Evolutionary conservation across 1,140 invertebrate genomes (phyloP).

Genomic region (Ceratina calcarata): DNA sequence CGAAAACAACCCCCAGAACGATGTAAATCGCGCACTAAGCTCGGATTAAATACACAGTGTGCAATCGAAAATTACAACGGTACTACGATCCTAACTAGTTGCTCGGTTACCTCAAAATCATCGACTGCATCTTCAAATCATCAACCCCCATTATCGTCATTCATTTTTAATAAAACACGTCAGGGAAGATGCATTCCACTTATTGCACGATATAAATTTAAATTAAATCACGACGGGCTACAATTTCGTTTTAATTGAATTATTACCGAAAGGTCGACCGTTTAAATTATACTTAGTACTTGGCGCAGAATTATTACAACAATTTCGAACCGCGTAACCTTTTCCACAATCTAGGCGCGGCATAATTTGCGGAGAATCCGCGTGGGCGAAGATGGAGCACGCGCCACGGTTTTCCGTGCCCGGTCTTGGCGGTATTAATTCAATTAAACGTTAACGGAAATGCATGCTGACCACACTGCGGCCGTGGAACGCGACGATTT

Average conservation of each 20-base stretch:
- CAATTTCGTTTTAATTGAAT: too few relatives aligned
- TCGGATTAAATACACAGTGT: constrained; percentile 17
- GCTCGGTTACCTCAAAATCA: not conserved
- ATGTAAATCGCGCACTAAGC: constrained; percentile 37
- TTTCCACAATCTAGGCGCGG: too few relatives aligned
- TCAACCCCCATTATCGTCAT: too few relatives aligned
- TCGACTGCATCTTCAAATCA: too few relatives aligned
- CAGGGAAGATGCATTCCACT: too few relatives aligned
- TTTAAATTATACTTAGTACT: too few relatives aligned
- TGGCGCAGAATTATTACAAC: too few relatives aligned
- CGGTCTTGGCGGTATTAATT: constrained; percentile 51
- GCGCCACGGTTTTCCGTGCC: not conserved
- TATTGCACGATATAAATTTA: too few relatives aligned
- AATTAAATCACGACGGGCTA: too few relatives aligned
- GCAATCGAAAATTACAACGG: constrained; percentile 20
- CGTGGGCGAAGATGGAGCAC: not conserved
- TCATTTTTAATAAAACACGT: too few relatives aligned
- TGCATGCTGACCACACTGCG: constrained; percentile 49
- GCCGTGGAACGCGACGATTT: constrained; percentile 54
- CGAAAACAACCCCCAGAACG: not conserved
- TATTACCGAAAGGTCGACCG: too few relatives aligned
- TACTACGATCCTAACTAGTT: not conserved
- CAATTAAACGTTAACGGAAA: constrained; percentile 63
- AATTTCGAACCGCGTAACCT: too few relatives aligned
- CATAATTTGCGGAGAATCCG: not conserved